Evolutionary conservation across 2,888 invertebrate genomes (phyloP).

Genomic region (Drosophila recens): DNA sequence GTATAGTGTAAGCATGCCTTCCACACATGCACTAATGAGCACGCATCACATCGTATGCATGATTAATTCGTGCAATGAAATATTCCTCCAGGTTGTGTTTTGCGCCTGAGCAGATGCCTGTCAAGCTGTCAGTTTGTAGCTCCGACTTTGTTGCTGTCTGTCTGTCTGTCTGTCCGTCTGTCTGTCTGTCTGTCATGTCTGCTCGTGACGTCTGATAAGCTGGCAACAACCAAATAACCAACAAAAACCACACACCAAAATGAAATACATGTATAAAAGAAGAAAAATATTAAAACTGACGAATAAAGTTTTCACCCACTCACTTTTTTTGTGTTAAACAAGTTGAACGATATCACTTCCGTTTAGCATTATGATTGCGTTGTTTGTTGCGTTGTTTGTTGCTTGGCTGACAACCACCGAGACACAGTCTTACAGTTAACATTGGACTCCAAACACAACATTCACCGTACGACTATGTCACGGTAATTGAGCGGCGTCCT

Average conservation of each 20-base stretch:
- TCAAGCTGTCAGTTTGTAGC: conserved; percentile 73
- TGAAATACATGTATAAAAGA: conserved; percentile 19
- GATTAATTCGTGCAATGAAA: conserved; percentile 66
- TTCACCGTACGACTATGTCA: conserved; percentile 86
- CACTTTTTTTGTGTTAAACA: conserved; percentile 35
- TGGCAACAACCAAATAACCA: conserved; percentile 29
- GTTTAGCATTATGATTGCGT: conserved; percentile 3
- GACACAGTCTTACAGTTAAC: conserved; percentile 86
- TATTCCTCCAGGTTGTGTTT: conserved; percentile 66
- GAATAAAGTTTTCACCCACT: conserved; percentile 31
- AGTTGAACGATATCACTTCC: conserved; percentile 34
- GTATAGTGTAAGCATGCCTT: conserved; percentile 3
- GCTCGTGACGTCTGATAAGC: conserved; percentile 69
- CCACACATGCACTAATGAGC: conserved; percentile 51
- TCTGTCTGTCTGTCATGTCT: conserved; percentile 48
- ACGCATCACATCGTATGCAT: conserved; percentile 53
- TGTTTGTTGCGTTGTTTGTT: conserved; percentile 38
- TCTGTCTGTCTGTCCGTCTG: background rate
- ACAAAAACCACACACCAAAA: conserved; percentile 9
- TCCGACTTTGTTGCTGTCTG: conserved; percentile 29
- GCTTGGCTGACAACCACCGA: conserved; percentile 81
- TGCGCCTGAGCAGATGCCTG: conserved; percentile 57
- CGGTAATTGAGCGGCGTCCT: conserved; percentile 76
- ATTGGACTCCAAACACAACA: conserved; percentile 85
- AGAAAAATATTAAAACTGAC: conserved; percentile 41